phyloP scores from a whole-genome alignment of 1,140 invertebrate species.

The Rhyzopertha dominica region DNA sequence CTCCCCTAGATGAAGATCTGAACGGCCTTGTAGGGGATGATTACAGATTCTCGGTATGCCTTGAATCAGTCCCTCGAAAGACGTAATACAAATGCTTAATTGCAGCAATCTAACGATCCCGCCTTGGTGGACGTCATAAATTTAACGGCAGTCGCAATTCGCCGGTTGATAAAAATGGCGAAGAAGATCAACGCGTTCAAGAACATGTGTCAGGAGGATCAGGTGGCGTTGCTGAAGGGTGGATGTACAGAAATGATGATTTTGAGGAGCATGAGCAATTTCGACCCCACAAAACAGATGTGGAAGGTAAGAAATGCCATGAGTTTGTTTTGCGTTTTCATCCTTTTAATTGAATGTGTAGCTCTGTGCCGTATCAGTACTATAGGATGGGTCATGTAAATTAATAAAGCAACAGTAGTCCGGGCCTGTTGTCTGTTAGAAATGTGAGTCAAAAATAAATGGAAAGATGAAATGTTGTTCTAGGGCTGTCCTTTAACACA shows the following conservation, averaged over 20 bases:
- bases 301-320: constrained; percentile 74
- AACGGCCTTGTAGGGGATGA: constrained; percentile 60
- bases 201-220: constrained; percentile 87
- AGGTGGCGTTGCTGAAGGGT: constrained; percentile 83
- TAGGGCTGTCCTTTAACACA: too few relatives aligned
- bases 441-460: too few relatives aligned
- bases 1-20: constrained; percentile 75
- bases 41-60: constrained; percentile 55
- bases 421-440: too few relatives aligned
- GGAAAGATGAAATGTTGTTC: too few relatives aligned
- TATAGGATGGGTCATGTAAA: too few relatives aligned
- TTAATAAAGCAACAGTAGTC: too few relatives aligned
- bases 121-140: constrained; percentile 79
- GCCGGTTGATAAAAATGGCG: constrained; percentile 85
- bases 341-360: too few relatives aligned
- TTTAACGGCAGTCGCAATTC: constrained; percentile 84
- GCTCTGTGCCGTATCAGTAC: too few relatives aligned
- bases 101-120: constrained; percentile 52
- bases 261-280: constrained; percentile 79
- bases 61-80: too few relatives aligned
- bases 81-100: too few relatives aligned
- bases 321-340: too few relatives aligned
- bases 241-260: constrained; percentile 91
- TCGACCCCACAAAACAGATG: constrained; percentile 74
- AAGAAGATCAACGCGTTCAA: constrained; percentile 85